Evolutionary conservation across 2,113 vertebrate genomes (phyloP), one percentile per base, ranked within the genome.

Genomic region (Amblyopsis rosae): DNA sequence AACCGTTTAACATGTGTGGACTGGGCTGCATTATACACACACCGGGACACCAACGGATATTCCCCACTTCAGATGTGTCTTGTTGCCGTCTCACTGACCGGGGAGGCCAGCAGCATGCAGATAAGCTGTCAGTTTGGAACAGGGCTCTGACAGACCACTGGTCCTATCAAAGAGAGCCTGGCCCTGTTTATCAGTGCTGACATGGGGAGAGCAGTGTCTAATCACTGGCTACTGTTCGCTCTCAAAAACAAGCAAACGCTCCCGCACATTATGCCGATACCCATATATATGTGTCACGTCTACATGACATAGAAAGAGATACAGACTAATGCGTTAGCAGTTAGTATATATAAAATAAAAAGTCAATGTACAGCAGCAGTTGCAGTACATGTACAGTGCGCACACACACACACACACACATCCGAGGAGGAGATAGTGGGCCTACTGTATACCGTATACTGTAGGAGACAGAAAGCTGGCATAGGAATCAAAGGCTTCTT

Each of bases 181-280:
- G 86, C 71, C 86, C 74, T 41, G 83, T 90, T 92, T 92, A 92
- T 92, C 92, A 86, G 91, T 82, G 91, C 84, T 92, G 92, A 93
- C 92, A 92, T 80, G 69, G 70, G 68, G 80, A 75, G 83, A 83
- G 83, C 87, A 65, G 81, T 78, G 58, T 73, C 75, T 89, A 87
- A 90, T 91, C 88, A 89, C 79, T 46, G 80, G 76, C 85, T 82
- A 79, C 84, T 86, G 82, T 69, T 83, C 57, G 70, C 84, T 68
- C 81, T 85, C 80, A 82, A 45, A 73, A 77, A 80, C 69, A 75
- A 71, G 80, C 70, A 72, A 59, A 73, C n/a, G 65, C 72, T 35
- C 72, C 11, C 61, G 12, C 9, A 1, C 76, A 69, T 67, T 35
- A 71, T 12, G 70, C 54, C 16, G 51, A 61, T 61, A 69, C 47